Evolutionary conservation across 2,113 vertebrate genomes (phyloP), one percentile per base, ranked within the genome.

Genomic region (Aegotheles bennettii): DNA sequence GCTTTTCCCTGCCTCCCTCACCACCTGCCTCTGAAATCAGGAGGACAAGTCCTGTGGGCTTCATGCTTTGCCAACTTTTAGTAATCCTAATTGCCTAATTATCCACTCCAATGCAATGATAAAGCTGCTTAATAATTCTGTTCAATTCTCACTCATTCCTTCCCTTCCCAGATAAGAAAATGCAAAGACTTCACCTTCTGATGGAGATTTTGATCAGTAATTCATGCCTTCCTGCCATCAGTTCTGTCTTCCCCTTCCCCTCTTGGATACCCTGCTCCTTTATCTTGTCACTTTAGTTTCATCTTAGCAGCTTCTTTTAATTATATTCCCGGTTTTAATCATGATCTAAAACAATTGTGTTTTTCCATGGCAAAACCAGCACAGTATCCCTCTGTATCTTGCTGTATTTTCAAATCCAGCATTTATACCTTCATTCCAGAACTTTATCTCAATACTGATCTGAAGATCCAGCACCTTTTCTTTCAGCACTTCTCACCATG

Each of bases 41-140:
- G 14, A 78, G 75, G 68, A 64, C 28, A 29, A 38, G 28, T 91
- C 94, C 86, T 80, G 53, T 1, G n/a, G 77, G 86, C 65, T 83
- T 95, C 68, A 38, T 63, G 70, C 83, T 87, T 91, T 93, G 93
- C 86, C 93, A 93, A 83, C 57, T 94, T 86, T 42, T 76, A 87
- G 85, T 86, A 94, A 94, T 89, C 74, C 35, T 96, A 95, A 97
- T 94, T 91, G 93, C 89, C 88, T 96, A 85, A 97, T 95, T 96
- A 96, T 79, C 86, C 84, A 84, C 86, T 95, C 64, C 64, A 94
- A n/a, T 45, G 68, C 61, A 42, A 40, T n/a, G 74, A 93, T 89
- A 93, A 95, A 92, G 70, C 78, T 90, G 50, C 67, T 95, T 95
- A 94, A 94, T 88, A 73, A 89, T 94, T 77, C 73, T 78, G 63